Evolutionary conservation across 2,113 vertebrate species (phyloP), one percentile per base, ranked within the genome.

Genomic region (Corydoras sp.): DNA sequence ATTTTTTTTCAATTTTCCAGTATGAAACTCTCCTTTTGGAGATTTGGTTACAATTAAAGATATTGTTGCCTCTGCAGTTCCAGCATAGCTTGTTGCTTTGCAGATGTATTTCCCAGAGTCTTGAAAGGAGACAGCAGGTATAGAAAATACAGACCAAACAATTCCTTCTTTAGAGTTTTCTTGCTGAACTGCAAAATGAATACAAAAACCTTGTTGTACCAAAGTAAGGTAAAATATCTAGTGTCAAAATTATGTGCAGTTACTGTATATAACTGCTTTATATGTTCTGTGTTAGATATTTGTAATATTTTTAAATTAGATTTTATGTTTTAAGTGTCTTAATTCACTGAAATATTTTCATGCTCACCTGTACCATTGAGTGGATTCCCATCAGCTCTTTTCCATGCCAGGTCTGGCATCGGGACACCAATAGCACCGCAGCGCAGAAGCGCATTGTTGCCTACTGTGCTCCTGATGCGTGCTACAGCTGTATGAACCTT

Each of bases 71-170:
- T 97, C 92, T 0, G 94, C 91, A 12, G 87, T 90, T 7, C 97
- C 97, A 5, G 94, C 87, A 32, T 95, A 95, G 80, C 98, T 99
- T 81, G 89, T 89, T 29, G 95, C 96, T 84, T 92, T 94, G 81
- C 97, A 99, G 73, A 97, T 82, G 77, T 98, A 99, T 84, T 96
- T 95, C 54, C 97, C 97, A 0, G 97, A 94, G 80, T 99, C 94
- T 0, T 83, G 86, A 56, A 86, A 89, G 29, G 95, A 95, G 62
- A 95, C 93, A 0, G 86, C 89, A 13, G 92, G 89, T 55, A 99
- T 86, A 53, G 90, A 92, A 73, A 99, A 86, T 80, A 96, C 90
- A 66, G 92, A 92, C 97, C 96, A 97, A 74, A 92, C 92, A 30
- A 93, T 93, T 73, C 94, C 94, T 5, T 98, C 94, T 30, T 92